A percentile compares a stretch with the other conserved stretches of the same genome.
Evolutionary conservation across 1,140 invertebrate species (phyloP).

Genomic region (Arion vulgaris): DNA sequence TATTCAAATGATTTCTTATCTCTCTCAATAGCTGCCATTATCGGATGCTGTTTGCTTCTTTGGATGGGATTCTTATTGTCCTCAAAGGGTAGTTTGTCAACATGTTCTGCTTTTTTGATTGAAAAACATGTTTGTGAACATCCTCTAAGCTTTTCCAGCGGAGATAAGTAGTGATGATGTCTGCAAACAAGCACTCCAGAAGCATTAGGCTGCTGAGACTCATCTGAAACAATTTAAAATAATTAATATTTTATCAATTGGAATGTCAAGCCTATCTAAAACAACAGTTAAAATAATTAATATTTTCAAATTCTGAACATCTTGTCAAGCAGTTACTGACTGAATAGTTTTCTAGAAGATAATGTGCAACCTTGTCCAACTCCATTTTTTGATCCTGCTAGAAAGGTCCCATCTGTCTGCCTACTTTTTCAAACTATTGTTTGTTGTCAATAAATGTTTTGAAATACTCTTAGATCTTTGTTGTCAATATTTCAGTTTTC

Average conservation of each 20-base stretch:
- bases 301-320: too few species aligned
- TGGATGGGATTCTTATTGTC: not conserved
- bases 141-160: constrained; percentile 11
- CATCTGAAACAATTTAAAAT: constrained; percentile 42
- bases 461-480: too few species aligned
- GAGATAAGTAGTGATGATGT: constrained; percentile 38
- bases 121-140: not conserved
- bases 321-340: too few species aligned
- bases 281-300: too few species aligned
- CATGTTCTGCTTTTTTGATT: not conserved
- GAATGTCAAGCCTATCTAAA: too few species aligned
- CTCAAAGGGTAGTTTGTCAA: not conserved
- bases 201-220: constrained; percentile 45
- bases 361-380: too few species aligned
- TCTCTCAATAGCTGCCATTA: not conserved
- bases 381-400: too few species aligned
- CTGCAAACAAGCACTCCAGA: constrained; percentile 39
- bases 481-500: too few species aligned
- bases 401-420: too few species aligned
- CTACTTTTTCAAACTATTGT: too few species aligned
- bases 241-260: not conserved
- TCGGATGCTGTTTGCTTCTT: not conserved
- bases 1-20: not conserved
- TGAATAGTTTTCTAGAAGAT: too few species aligned
- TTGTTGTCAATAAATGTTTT: too few species aligned